Evolutionary conservation across 2,888 invertebrate genomes (phyloP).

Genomic region (Ferrisia virgata): DNA sequence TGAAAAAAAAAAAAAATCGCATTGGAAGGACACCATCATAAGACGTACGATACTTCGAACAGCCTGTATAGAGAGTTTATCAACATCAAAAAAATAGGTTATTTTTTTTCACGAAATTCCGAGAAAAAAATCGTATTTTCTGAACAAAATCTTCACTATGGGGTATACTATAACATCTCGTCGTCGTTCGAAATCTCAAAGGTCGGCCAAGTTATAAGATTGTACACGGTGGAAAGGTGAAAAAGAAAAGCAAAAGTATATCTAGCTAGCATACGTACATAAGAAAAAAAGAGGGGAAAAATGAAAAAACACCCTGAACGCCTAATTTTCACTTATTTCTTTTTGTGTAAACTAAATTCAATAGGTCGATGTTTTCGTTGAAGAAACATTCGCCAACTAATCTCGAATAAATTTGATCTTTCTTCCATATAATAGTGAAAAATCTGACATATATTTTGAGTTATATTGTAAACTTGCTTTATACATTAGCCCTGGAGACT

Average conservation of each 20-base stretch:
- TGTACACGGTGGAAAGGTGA: background rate
- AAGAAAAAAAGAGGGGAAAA: background rate
- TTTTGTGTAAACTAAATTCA: background rate
- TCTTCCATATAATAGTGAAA: background rate
- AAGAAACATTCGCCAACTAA: background rate
- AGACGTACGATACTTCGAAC: background rate
- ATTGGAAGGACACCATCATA: background rate
- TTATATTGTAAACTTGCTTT: slow-evolving; percentile 33
- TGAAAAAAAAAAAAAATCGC: slow-evolving; percentile 7
- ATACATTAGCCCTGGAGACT: slow-evolving; percentile 13
- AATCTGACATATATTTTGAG: slow-evolving; percentile 14
- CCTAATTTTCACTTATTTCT: slow-evolving; percentile 35
- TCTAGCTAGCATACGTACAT: background rate
- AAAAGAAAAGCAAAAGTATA: background rate
- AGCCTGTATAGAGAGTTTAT: background rate
- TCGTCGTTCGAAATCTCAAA: slow-evolving; percentile 8
- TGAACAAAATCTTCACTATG: background rate
- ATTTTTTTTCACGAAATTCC: background rate
- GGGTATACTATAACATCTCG: background rate
- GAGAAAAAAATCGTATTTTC: slow-evolving; percentile 1
- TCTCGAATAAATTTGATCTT: slow-evolving; percentile 35
- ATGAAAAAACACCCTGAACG: background rate
- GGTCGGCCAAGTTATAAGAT: background rate
- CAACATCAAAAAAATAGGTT: background rate
- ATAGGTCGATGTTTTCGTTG: slow-evolving; percentile 5